Percentiles rank a stretch among this genome's conserved stretches.
These are phyloP conservation scores for Eulimnadia texana DNA, from an alignment of 1,140 invertebrate species.

Conservation along the genomic window DNA sequence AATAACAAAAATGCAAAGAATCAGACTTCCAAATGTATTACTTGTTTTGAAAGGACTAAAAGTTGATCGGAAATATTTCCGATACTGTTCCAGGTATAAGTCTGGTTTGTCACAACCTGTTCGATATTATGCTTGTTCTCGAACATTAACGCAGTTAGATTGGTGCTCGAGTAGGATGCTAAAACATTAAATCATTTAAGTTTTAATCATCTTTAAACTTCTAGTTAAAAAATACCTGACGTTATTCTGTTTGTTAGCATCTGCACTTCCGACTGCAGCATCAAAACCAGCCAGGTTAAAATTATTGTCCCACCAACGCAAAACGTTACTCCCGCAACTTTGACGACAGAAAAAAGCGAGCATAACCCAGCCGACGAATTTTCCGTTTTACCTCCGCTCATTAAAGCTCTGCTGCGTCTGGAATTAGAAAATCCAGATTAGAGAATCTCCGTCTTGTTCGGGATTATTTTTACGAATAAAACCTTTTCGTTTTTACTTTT, in stretches of 20 bases:
- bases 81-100: not conserved
- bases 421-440: not conserved
- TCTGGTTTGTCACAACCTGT: not conserved
- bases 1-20: not conserved
- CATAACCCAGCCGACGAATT: not conserved
- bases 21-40: not conserved
- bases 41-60: not conserved
- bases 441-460: not conserved
- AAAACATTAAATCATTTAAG: no score
- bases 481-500: not conserved
- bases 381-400: not conserved
- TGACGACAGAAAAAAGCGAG: not conserved
- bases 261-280: not conserved
- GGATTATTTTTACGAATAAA: not conserved
- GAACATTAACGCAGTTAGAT: not conserved
- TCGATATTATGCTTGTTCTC: not conserved
- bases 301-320: not conserved
- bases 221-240: not conserved
- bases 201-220: not conserved
- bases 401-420: not conserved
- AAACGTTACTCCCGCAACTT: not conserved
- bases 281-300: not conserved
- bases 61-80: not conserved
- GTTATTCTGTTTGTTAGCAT: not conserved
- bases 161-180: not conserved